A percentile compares a stretch with the other conserved stretches of the same genome.
Conservation (phyloP, 2,888 invertebrate genomes). For the Patella caerulea region DNA sequence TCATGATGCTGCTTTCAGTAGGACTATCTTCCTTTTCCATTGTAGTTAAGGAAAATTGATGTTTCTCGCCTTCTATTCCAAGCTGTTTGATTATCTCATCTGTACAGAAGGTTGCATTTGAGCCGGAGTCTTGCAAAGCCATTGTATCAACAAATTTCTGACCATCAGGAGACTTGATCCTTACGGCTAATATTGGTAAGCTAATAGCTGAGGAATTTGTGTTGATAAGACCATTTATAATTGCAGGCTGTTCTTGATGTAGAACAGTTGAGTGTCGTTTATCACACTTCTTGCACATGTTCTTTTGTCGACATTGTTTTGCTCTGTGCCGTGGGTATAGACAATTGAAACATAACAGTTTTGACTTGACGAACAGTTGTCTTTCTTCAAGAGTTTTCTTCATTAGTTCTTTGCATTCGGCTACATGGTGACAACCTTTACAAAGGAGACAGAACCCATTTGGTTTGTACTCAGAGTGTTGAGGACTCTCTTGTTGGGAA, state of each 20-base stretch:
- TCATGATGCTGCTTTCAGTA: not conserved
- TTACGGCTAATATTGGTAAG: slow-evolving; percentile 26
- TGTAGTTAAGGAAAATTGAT: slow-evolving; percentile 14
- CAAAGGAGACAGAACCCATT: not conserved
- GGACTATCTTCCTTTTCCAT: slow-evolving; percentile 11
- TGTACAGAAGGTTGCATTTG: slow-evolving; percentile 13
- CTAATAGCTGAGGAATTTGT: not conserved
- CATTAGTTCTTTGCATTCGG: not conserved
- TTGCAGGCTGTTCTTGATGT: not conserved
- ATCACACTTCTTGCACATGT: not conserved
- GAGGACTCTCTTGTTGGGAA: too few relatives aligned
- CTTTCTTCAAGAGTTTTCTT: not conserved
- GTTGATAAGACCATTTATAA: not conserved
- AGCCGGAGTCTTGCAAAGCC: slow-evolving; percentile 21
- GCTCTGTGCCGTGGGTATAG: not conserved
- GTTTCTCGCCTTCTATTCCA: slow-evolving; percentile 6
- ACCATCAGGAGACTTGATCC: slow-evolving; percentile 1
- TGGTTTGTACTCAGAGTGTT: not conserved
- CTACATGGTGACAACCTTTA: not conserved
- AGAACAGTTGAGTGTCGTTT: not conserved
- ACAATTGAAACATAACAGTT: not conserved
- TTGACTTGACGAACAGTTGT: not conserved
- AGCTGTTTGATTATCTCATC: not conserved
- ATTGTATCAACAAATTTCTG: slow-evolving; percentile 5
- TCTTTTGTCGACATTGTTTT: not conserved